Base-by-base conservation (phyloP, 2,113 vertebrate genomes). In the Microcebus murinus region DNA sequence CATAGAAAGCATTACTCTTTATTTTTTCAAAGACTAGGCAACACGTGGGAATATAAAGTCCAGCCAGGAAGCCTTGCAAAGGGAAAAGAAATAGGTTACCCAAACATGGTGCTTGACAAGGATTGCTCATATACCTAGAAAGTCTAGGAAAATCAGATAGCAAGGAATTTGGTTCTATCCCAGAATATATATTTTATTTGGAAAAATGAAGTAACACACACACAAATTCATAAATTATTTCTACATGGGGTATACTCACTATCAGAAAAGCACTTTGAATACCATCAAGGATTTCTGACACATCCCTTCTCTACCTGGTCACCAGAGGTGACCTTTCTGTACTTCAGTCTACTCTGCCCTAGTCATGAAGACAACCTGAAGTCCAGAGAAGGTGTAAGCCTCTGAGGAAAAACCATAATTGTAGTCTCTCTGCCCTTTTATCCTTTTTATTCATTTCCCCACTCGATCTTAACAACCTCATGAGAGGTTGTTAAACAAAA, bases 191-290 rank as follows among this genome's bases (percentile, higher is more conserved):
- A 25, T 82, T 79, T 77, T 55, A 71, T 21, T 82, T 86, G 34
- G 31, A 50, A 48, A 91, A 70, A 29, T 27, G 23, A n/a, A 77
- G 5, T 0, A 8, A 50, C 31, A 45, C 17, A 52, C 29, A n/a
- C 25, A 14, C 13, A n/a, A 18, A 65, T 88, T 79, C 25, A 14
- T 18, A 42, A 18, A 65, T 85, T 79, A 70, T 91, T 91, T 85
- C 45, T 74, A 2, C 10, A 18, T 0, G 7, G 11, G 29, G n/a
- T 45, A 4, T 15, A 21, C 18, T 34, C 0, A 36, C 36, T 71
- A 10, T 68, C 52, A 70, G 68, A 55, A 77, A 42, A 83, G 61
- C 7, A 74, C 29, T 70, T 42, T 6, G 14, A 34, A 36, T 52
- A 20, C 77, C 4, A 14, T 0, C 2, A 34, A 80, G 23, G 7